phyloP scores from a whole-genome alignment of 2,888 invertebrate genomes.

The Incurvaria masculella region DNA sequence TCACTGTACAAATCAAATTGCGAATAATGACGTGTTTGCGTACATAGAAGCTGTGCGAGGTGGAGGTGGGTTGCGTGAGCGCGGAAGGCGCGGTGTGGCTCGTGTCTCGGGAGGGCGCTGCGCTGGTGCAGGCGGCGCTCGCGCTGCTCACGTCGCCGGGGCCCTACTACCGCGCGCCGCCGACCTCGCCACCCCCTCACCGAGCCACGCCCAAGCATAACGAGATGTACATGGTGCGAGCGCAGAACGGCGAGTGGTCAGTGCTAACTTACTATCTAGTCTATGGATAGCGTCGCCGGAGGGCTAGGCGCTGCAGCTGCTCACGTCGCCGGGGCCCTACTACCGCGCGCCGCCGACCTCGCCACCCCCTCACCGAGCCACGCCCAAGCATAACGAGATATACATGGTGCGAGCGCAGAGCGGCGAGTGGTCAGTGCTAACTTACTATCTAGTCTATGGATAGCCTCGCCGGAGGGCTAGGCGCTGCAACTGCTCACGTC shows the following conservation, averaged over 20 bases:
- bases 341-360: slow-evolving; percentile 46
- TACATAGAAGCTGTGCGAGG: slow-evolving; percentile 39
- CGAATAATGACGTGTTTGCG: slow-evolving; percentile 26
- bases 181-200: slow-evolving; percentile 41
- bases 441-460: slow-evolving; percentile 26
- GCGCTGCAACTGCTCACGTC: slow-evolving; percentile 35
- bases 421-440: slow-evolving; percentile 41
- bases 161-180: slow-evolving; percentile 43
- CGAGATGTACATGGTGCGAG: slow-evolving; percentile 47
- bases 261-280: slow-evolving; percentile 4
- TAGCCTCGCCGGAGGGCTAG: slow-evolving; percentile 41
- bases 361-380: slow-evolving; percentile 37
- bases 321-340: slow-evolving; percentile 37
- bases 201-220: slow-evolving; percentile 23
- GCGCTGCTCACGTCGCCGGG: slow-evolving; percentile 38
- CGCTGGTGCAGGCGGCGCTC: slow-evolving; percentile 34
- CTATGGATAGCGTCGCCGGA: slow-evolving; percentile 46
- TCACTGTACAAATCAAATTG: too few relatives aligned
- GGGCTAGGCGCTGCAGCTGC: slow-evolving; percentile 36
- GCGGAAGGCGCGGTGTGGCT: slow-evolving; percentile 49
- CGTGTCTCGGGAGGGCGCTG: slow-evolving; percentile 42
- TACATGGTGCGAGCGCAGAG: slow-evolving; percentile 50
- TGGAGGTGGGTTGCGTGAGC: slow-evolving; percentile 48
- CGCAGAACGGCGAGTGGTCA: slow-evolving; percentile 48
- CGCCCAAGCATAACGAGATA: slow-evolving; percentile 22